Evolutionary conservation across 2,888 invertebrate species (phyloP), one percentile per base, ranked within the genome.

Genomic region (Caenorhabditis auriculariae): DNA sequence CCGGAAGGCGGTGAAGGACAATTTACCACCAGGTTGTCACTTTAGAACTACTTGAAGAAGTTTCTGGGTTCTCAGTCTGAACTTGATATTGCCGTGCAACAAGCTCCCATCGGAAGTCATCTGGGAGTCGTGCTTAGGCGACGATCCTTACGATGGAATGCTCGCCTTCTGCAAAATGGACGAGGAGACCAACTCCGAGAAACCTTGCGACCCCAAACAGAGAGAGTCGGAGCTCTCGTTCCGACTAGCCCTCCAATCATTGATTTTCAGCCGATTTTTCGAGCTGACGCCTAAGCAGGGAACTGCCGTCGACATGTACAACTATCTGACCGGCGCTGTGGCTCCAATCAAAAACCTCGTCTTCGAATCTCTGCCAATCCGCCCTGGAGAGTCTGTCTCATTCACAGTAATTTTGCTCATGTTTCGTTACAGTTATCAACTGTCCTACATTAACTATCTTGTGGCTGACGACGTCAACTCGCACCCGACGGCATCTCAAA

Each of bases 1-100:
- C 68, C 68, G 9, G 43, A 46, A 23, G 60, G 50, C 26, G 68
- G 68, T 27, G 46, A 65, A n/a, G 68, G 68, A 26, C 60, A 62
- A 29, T 62, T 65, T 26, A 52, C 32, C 12, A 43, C 59, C 24
- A 53, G 56, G 65, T 60, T 23, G 44, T 46, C 28, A 21, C 9
- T 39, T 45, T 38, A 21, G 2, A 12, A 38, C 21, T 17, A 2
- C 4, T 19, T n/a, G 5, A 27, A 48, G 12, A 35, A 47, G 19
- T 15, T 35, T 32, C 15, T 12, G n/a, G n/a, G 15, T 7, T 37
- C 49, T 32, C 26, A 56, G 59, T 26, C n/a, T 58, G 35, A 60
- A 60, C 32, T 27, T 56, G 27, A 24, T 60, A 21, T 47, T 60
- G 26, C 51, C 48, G 23, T 64, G 64, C 26, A 59, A 54, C 1